These are phyloP conservation scores for Danio choprae DNA, from an alignment of 2,797 vertebrate species.

Conservation along the genomic window DNA sequence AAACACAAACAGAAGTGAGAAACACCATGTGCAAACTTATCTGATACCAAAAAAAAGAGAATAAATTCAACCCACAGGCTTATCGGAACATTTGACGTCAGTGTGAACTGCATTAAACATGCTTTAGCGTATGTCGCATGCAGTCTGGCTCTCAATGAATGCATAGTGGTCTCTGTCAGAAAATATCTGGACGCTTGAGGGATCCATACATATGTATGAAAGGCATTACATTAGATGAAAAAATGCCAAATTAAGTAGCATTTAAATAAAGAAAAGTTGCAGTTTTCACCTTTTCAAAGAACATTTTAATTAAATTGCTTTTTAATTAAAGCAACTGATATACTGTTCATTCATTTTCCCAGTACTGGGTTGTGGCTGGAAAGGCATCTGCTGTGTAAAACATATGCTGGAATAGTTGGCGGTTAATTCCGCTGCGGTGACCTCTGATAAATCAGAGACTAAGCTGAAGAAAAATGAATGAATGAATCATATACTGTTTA, in stretches of 20 bases:
- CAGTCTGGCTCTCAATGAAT: neutral
- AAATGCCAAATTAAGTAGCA: neutral
- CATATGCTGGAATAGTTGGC: too few species aligned
- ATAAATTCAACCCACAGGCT: conserved; percentile 38
- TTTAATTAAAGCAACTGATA: neutral
- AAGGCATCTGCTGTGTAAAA: too few species aligned
- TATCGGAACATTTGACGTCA: conserved; percentile 29
- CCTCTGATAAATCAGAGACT: too few species aligned
- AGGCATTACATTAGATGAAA: neutral
- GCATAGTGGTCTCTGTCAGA: neutral
- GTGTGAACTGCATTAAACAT: conserved; percentile 2
- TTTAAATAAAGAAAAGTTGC: neutral
- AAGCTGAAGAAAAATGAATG: too few species aligned
- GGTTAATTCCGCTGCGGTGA: too few species aligned
- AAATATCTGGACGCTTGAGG: neutral
- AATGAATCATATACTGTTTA: too few species aligned
- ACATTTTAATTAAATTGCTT: neutral
- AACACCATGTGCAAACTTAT: conserved; percentile 36
- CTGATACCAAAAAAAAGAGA: conserved; percentile 45
- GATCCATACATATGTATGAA: neutral
- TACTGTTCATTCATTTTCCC: too few species aligned
- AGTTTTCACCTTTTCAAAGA: neutral
- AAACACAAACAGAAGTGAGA: conserved; percentile 32
- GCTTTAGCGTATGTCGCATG: neutral
- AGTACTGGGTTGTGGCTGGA: too few species aligned